phyloP scores from a whole-genome alignment of 1,140 invertebrate species.

The Dermatophagoides farinae region DNA sequence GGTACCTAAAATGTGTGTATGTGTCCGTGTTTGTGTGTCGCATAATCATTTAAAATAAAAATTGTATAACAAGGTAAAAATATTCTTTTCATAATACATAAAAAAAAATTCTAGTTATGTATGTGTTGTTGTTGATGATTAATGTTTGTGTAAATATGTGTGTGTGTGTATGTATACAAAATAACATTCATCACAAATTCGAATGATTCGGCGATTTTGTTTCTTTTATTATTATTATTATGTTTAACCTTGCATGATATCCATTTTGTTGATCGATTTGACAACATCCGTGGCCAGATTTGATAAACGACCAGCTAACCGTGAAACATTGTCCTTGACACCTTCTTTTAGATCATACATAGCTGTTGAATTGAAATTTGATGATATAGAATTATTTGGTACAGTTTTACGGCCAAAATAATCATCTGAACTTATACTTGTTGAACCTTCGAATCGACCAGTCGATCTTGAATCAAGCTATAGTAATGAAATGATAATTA shows the following conservation, averaged over 20 bases:
- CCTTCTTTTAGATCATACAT: conserved; percentile 90
- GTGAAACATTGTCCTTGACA: conserved; percentile 81
- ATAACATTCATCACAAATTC: background rate
- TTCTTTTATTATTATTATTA: too few species aligned
- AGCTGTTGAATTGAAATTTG: conserved; percentile 39
- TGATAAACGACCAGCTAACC: conserved; percentile 81
- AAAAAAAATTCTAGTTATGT: too few species aligned
- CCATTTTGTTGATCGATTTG: conserved; percentile 17
- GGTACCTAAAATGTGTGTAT: too few species aligned
- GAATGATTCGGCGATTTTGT: background rate
- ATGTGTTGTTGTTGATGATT: too few species aligned
- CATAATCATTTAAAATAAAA: too few species aligned
- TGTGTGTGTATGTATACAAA: background rate
- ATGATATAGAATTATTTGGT: conserved; percentile 2
- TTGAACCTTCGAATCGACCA: conserved; percentile 62
- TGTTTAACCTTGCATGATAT: background rate
- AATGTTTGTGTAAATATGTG: background rate
- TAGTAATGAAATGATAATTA: conserved; percentile 17
- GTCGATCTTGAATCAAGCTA: conserved; percentile 45
- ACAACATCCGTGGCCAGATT: conserved; percentile 82
- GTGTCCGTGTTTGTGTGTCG: too few species aligned
- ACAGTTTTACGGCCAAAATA: conserved; percentile 49
- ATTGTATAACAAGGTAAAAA: too few species aligned
- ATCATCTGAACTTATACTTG: conserved; percentile 82
- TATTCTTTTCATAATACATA: too few species aligned